Conservation (phyloP, 2,113 vertebrate genomes). For the Pangasianodon hypophthalmus region DNA sequence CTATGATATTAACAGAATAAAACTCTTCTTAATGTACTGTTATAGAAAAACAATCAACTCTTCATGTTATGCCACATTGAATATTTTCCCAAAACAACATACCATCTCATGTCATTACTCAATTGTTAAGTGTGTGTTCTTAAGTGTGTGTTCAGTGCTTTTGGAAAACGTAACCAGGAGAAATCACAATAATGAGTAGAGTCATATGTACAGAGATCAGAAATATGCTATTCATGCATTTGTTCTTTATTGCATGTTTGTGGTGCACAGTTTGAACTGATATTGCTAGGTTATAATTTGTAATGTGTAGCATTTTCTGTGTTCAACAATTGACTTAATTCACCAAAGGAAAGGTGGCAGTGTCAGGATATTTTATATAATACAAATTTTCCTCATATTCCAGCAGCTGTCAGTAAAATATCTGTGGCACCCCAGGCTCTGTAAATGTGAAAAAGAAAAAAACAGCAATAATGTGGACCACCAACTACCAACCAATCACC, state of each 20-base stretch:
- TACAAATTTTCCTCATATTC: background rate
- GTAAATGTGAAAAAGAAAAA: background rate
- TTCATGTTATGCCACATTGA: background rate
- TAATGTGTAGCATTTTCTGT: background rate
- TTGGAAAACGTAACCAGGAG: background rate
- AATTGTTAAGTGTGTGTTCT: background rate
- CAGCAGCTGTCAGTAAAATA: background rate
- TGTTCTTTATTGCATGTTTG: background rate
- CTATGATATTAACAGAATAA: background rate
- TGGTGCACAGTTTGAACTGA: background rate
- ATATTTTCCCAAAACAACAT: background rate
- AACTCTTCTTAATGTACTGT: background rate
- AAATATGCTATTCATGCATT: background rate
- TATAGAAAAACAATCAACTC: background rate
- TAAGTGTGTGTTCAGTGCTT: background rate
- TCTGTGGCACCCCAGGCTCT: background rate
- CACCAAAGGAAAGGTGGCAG: background rate
- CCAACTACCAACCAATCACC: background rate
- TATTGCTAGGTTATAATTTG: background rate
- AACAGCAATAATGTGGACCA: background rate
- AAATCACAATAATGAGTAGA: background rate
- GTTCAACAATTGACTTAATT: background rate
- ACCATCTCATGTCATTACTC: background rate
- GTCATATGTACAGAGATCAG: background rate
- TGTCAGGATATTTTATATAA: background rate